Conservation (phyloP, 2,888 invertebrate genomes). For the Oscheius sp. region DNA sequence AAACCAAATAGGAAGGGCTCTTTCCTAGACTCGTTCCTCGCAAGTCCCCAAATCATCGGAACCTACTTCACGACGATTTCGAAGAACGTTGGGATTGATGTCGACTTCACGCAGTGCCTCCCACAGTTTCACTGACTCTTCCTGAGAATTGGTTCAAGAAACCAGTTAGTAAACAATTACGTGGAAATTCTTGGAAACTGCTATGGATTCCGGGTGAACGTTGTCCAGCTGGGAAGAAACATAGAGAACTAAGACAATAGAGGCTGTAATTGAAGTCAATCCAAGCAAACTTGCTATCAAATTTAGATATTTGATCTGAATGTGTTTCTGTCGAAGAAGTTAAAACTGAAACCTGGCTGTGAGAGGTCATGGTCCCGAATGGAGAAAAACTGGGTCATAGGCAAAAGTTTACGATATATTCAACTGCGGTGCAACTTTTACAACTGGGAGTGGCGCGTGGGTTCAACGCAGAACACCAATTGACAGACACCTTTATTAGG, state of each 20-base stretch:
- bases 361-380: background rate
- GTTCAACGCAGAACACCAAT: too few species aligned
- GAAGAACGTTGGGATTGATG: slow-evolving; percentile 21
- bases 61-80: slow-evolving; percentile 20
- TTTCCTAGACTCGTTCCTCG: background rate
- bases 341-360: slow-evolving; percentile 2
- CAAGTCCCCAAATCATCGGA: background rate
- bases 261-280: background rate
- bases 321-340: background rate
- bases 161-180: background rate
- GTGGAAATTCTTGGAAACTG: slow-evolving; percentile 8
- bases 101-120: slow-evolving; percentile 17
- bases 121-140: slow-evolving; percentile 15
- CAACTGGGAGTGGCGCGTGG: slow-evolving; percentile 18
- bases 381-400: slow-evolving; percentile 1
- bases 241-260: background rate
- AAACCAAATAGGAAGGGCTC: slow-evolving; percentile 26
- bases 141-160: background rate
- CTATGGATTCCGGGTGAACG: background rate
- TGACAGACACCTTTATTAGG: too few species aligned
- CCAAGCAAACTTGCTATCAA: background rate
- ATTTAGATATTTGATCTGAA: slow-evolving; percentile 5
- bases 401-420: slow-evolving; percentile 29
- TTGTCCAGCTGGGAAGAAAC: slow-evolving; percentile 7
- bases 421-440: background rate